Base-by-base conservation (phyloP, 35 echinoderm and acorn worm genomes). In the Anneissia japonica region DNA sequence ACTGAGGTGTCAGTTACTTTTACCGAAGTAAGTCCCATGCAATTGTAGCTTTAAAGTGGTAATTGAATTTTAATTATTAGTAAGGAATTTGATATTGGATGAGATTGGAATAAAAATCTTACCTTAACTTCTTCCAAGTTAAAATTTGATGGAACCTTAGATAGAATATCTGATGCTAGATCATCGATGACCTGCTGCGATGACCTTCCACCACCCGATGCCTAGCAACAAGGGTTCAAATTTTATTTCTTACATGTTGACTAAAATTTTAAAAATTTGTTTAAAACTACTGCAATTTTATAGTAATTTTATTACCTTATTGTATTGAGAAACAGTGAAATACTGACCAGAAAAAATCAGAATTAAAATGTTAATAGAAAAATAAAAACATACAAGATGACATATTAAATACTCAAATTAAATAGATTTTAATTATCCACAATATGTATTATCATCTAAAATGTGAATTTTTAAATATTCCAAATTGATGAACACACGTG, bases 131-230 rank as follows among this genome's bases (percentile, higher is more conserved):
- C 96, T 45, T 99, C 96, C 39, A 99, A 46, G 37, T 86, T 84
- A 30, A 88, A 99, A 55, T 94, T 91, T 34, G 96, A 92, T 46
- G 96, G 96, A 7, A 99, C 76, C 78, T 99, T 99, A 21, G 96
- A 99, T 16, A 99, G 86, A 76, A 99, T 99, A 35, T 99, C 96
- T 5, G 89, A 85, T 1, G 96, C 92, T n/a, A 99, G 76, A 43
- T 99, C 96, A 80, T 99, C 96, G 82, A 99, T 99, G 73, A 99
- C 88, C 85, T 99, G 96, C 64, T 99, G 96, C 23, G 96, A 88
- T 37, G 92, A 88, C 36, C 84, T 77, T 2, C 84, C 95, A 37
- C 72, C 89, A 77, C 96, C 96, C 13, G 89, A 88, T 76, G 92
- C 93, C 96, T 94, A 55, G 40, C 30, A 31, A 82, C 40, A 82